Base-by-base conservation (phyloP, 2,113 vertebrate species). In the Varanus salvator region DNA sequence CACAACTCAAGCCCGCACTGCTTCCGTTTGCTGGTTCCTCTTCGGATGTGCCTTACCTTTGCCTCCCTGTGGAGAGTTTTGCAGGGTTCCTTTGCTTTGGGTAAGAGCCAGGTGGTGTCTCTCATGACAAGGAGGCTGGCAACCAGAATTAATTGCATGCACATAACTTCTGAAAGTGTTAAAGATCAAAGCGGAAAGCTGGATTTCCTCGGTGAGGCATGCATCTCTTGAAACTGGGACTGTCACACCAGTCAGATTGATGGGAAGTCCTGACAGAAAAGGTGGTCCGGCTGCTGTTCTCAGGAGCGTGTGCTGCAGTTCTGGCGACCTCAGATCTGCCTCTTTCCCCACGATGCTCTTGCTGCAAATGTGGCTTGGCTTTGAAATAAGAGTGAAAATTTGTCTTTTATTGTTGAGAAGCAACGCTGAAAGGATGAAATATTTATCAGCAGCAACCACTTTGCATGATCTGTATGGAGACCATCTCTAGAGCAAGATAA, bases 391-490 rank as follows among this genome's bases (percentile, higher is more conserved):
- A 60, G 25, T 38, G 72, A 44, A 38, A 64, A 76, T 15, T 64
- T 38, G 23, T 60, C 72, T 76, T 76, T 86, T 76, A 38, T 76
- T 86, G 34, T 60, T 76, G n/a, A 76, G 71, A 44, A 29, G 54
- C 54, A 44, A 76, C 76, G 29, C 85, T 64, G 72, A 76, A 86
- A 60, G 29, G 71, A 76, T 76, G 85, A 86, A 76, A 86, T 86
- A 75, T 86, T 86, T 75, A 86, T 86, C 72, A 76, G 72, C 19
- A 86, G 54, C 72, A 77, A 86, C 64, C 54, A 77, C 72, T 86
- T 77, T 86, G 77, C n/a, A 75, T 77, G 64, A 86, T 77, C 85
- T 76, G 54, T 77, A 64, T 76, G 72, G 4, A 44, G 74, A 77
- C 31, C 12, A 76, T 64, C 52, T 48, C n/a, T 74, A 86, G 54